Conservation (phyloP, 2,888 invertebrate species). For the Melinaea marsaeus region DNA sequence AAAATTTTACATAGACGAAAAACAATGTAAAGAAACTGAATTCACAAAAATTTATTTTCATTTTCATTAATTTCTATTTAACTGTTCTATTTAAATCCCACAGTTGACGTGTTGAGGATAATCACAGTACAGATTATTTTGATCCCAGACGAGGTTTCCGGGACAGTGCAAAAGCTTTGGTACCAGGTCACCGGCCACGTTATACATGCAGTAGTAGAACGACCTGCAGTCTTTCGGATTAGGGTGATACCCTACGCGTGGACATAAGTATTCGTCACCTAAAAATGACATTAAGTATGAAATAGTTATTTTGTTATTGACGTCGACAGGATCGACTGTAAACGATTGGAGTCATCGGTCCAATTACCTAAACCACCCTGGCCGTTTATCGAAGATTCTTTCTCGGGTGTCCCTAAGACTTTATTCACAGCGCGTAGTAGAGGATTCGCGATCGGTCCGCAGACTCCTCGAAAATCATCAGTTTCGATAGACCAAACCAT, state of each 20-base stretch:
- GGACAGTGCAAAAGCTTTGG: too few species aligned
- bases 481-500: slow-evolving; percentile 91
- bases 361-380: slow-evolving; percentile 14
- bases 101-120: slow-evolving; percentile 39
- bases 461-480: slow-evolving; percentile 83
- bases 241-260: slow-evolving; percentile 16
- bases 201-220: slow-evolving; percentile 59
- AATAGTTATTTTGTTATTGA: too few species aligned
- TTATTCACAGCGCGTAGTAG: slow-evolving; percentile 78
- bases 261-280: slow-evolving; percentile 43
- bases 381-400: slow-evolving; percentile 17
- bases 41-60: neutral
- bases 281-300: slow-evolving; percentile 5
- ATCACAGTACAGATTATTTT: slow-evolving; percentile 52
- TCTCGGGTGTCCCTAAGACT: slow-evolving; percentile 36
- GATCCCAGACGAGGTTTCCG: slow-evolving; percentile 47
- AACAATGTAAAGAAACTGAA: too few species aligned
- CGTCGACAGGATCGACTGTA: too few species aligned
- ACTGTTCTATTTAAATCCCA: neutral
- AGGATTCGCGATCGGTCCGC: slow-evolving; percentile 77
- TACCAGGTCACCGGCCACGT: slow-evolving; percentile 7
- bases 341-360: neutral
- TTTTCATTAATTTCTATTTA: neutral
- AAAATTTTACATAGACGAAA: too few species aligned
- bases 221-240: slow-evolving; percentile 50